Conservation (phyloP, 2,113 vertebrate genomes). For the Oncorhynchus masou region DNA sequence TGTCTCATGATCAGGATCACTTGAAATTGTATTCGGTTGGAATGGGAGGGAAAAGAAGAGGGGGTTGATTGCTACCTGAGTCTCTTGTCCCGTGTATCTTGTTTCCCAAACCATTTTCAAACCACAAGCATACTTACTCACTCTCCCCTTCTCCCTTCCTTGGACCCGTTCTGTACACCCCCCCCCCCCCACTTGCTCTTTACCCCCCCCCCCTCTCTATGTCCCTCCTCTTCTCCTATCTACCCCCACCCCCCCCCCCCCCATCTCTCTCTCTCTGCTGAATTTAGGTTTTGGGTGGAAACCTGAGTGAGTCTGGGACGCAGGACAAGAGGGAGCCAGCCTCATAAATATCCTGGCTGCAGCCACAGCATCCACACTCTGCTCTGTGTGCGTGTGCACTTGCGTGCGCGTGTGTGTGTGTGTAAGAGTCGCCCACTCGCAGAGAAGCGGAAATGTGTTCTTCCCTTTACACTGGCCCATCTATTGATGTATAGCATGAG, state of each 20-base stretch:
- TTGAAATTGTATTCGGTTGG: too few species aligned
- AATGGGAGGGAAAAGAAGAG: background rate
- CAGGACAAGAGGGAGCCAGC: slow-evolving; percentile 61
- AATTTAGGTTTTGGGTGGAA: slow-evolving; percentile 66
- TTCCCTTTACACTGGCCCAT: slow-evolving; percentile 38
- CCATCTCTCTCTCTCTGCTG: slow-evolving; percentile 49
- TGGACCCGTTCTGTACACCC: slow-evolving; percentile 3
- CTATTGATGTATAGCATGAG: background rate
- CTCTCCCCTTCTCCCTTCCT: slow-evolving; percentile 31
- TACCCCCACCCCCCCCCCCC: too few species aligned
- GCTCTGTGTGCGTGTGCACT: slow-evolving; percentile 10
- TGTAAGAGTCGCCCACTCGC: slow-evolving; percentile 3
- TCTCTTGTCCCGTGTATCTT: slow-evolving; percentile 15
- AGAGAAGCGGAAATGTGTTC: slow-evolving; percentile 44
- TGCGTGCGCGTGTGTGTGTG: background rate
- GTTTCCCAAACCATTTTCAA: slow-evolving; percentile 50
- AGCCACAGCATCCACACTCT: slow-evolving; percentile 52
- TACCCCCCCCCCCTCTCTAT: too few species aligned
- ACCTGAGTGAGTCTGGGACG: slow-evolving; percentile 58
- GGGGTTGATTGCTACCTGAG: background rate
- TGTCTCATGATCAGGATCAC: too few species aligned
- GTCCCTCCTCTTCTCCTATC: background rate
- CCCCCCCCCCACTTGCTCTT: background rate
- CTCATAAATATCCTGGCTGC: slow-evolving; percentile 58
- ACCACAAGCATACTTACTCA: slow-evolving; percentile 44